These are phyloP conservation scores for Parnassius smintheus DNA, from an alignment of 2,888 invertebrate genomes.

Conservation along the genomic window DNA sequence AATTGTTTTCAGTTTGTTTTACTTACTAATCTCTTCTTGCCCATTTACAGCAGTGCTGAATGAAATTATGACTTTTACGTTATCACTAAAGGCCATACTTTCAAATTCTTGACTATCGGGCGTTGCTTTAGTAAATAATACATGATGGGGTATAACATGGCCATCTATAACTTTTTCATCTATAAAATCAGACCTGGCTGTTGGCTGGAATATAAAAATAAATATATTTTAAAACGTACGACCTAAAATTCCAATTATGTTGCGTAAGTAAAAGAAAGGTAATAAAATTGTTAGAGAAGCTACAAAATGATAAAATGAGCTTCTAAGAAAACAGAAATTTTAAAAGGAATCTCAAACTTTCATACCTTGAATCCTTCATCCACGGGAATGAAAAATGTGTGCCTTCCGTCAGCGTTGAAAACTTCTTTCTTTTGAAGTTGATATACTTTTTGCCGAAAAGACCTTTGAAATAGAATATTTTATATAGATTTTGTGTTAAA, in stretches of 20 bases:
- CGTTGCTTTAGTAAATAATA: constrained; percentile 92
- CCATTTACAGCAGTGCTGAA: constrained; percentile 88
- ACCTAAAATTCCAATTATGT: no score
- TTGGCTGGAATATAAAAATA: constrained; percentile 71
- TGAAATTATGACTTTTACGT: constrained; percentile 90
- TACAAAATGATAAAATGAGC: no score
- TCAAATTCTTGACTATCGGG: constrained; percentile 87
- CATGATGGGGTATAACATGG: constrained; percentile 93
- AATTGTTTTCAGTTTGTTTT: not conserved
- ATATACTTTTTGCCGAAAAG: constrained; percentile 88
- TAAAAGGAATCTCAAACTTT: constrained; percentile 5
- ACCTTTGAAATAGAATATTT: constrained; percentile 68
- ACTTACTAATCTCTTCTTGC: constrained; percentile 83
- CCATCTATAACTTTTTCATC: constrained; percentile 93
- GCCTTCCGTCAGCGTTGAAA: constrained; percentile 88
- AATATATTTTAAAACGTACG: not conserved
- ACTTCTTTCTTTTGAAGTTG: constrained; percentile 87
- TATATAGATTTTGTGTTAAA: constrained; percentile 1
- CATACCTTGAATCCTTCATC: constrained; percentile 93
- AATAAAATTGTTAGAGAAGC: no score
- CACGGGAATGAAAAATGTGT: constrained; percentile 95
- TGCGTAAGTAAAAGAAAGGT: no score
- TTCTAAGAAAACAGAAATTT: no score
- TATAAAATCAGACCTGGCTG: constrained; percentile 86
- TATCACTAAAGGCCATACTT: constrained; percentile 91